Evolutionary conservation across 2,888 invertebrate genomes (phyloP).

Genomic region (Heliothis peltigera): DNA sequence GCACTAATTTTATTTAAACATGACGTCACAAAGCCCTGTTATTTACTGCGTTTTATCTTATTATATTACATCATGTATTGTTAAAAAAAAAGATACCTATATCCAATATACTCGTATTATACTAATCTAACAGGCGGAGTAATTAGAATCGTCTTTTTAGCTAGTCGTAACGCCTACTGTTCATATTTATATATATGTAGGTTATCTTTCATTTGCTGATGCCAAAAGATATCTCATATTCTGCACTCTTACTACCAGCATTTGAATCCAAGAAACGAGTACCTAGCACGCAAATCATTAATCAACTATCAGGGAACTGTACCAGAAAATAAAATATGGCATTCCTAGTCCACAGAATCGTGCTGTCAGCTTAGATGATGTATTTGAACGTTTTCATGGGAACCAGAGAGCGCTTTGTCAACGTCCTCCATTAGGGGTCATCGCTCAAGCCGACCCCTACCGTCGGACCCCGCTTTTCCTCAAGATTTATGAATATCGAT

Average conservation of each 20-base stretch:
- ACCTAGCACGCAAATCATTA: constrained; percentile 78
- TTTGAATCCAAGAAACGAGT: constrained; percentile 41
- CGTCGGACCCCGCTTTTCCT: constrained; percentile 63
- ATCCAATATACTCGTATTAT: too few species aligned
- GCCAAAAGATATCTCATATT: not conserved
- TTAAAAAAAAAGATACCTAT: too few species aligned
- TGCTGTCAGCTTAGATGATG: constrained; percentile 87
- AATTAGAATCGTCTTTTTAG: too few species aligned
- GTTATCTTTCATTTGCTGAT: not conserved
- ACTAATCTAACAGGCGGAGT: too few species aligned
- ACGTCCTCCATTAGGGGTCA: constrained; percentile 86
- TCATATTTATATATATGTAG: too few species aligned
- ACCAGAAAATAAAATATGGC: constrained; percentile 88
- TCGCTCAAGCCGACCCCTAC: constrained; percentile 79
- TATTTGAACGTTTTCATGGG: constrained; percentile 89
- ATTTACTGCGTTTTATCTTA: too few species aligned
- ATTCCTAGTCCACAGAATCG: constrained; percentile 84
- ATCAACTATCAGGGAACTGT: constrained; percentile 84
- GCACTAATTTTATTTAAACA: too few species aligned
- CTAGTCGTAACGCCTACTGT: too few species aligned
- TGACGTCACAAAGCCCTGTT: too few species aligned
- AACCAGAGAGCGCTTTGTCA: constrained; percentile 87
- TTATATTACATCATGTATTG: too few species aligned
- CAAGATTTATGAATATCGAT: constrained; percentile 72
- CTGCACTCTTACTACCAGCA: not conserved